Evolutionary conservation across 1,140 invertebrate species (phyloP), one percentile per base, ranked within the genome.

Genomic region (Callitettix versicolor): DNA sequence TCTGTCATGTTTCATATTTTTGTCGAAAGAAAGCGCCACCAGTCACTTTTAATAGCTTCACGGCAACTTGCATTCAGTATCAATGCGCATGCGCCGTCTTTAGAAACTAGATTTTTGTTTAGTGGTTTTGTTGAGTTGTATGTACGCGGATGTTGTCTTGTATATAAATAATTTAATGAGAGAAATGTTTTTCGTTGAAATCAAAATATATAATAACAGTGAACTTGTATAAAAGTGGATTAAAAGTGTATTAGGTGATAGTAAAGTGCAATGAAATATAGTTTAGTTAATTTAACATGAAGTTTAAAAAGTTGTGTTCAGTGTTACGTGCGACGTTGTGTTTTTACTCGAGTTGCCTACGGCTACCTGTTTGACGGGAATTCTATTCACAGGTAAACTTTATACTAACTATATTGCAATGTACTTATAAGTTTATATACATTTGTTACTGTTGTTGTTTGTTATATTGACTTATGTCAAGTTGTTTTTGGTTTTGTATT

Each of bases 341-440:
- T 55, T 55, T 55, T 55, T 55, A 55, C 33, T 55, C 48, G 36
- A 17, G 30, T 51, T 51, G 48, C 20, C 53, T 47, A 47, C 53
- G 53, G 44, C 53, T 55, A 55, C 53, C 53, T 55, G 53, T 55
- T 55, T 55, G 53, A 55, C n/a, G 42, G 53, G 30, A 46, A 33
- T 55, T 33, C 26, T 55, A 46, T 44, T 24, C n/a, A 36, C 53
- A 55, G 53, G 53, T 55, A 55, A 55, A 55, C 53, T 21, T 33
- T 34, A 52, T 2, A 14, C 30, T 42, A 43, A 43, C 34, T 17
- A 40, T 22, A 21, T 30, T 30, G 34, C 12, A 12, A n/a, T 9
- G 17, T 1, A 18, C 38, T 12, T 21, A 15, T 15, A 18, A 21
- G 14, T 52, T 44, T 21, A 18, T 2, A 44, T 44, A 17, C 17